These are phyloP conservation scores for Ploceus nigricollis DNA, from an alignment of 2,113 vertebrate genomes.

Conservation along the genomic window DNA sequence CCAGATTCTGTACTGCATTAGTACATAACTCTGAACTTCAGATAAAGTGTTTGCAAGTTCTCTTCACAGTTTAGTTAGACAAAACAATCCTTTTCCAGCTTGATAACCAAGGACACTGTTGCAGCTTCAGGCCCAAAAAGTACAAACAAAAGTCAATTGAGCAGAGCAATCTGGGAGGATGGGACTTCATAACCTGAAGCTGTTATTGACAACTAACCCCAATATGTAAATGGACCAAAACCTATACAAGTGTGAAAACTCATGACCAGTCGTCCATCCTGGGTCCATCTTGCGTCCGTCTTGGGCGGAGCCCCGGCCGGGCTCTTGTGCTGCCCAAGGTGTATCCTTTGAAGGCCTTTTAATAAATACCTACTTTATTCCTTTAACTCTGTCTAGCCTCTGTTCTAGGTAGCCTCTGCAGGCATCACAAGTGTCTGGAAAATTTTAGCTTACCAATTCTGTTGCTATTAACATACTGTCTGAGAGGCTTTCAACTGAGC, in stretches of 20 bases:
- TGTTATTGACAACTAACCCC: background rate
- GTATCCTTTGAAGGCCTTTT: background rate
- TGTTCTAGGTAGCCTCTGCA: background rate
- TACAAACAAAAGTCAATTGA: background rate
- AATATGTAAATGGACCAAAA: background rate
- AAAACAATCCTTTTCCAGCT: background rate
- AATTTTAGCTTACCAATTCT: background rate
- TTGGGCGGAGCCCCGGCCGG: rapidly evolving
- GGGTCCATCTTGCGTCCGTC: background rate
- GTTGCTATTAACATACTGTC: background rate
- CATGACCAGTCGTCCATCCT: rapidly evolving
- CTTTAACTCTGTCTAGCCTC: background rate
- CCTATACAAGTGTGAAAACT: background rate
- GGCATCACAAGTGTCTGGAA: background rate
- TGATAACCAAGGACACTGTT: background rate
- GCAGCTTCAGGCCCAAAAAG: background rate
- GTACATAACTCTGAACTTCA: background rate
- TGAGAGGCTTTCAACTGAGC: background rate
- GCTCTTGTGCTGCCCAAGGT: background rate
- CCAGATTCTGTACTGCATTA: background rate
- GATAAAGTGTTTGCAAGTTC: background rate
- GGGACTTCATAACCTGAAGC: background rate
- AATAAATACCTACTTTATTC: background rate
- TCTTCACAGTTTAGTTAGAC: background rate
- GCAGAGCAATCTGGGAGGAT: background rate